A percentile compares a stretch with the other conserved stretches of the same genome.
These are phyloP conservation scores for Machimus atricapillus DNA, from an alignment of 2,888 invertebrate genomes.

Conservation along the genomic window DNA sequence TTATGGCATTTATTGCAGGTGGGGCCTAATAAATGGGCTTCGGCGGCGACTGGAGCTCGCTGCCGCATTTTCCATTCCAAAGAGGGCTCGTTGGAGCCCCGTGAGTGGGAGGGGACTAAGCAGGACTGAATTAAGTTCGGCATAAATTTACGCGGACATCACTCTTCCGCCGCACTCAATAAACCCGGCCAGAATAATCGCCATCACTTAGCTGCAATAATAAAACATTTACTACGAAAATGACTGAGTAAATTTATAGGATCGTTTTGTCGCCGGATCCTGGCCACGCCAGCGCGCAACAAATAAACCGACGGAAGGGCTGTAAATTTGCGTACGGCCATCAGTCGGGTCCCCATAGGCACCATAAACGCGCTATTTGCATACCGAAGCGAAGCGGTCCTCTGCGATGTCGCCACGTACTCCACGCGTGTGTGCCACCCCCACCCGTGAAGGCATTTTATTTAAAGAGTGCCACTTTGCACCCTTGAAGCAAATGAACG, in stretches of 20 bases:
- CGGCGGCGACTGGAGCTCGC: neutral
- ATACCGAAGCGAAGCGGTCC: neutral
- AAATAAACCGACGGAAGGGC: neutral
- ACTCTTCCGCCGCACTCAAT: neutral
- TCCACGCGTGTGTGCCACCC: conserved; percentile 1
- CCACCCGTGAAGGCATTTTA: neutral
- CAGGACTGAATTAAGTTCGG: neutral
- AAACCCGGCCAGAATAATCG: conserved; percentile 8
- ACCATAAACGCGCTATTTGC: conserved; percentile 5
- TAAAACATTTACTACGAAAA: conserved; percentile 13
- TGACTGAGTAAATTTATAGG: conserved; percentile 27
- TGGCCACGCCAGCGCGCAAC: neutral
- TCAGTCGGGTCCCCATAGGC: conserved; percentile 7
- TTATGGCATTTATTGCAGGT: conserved; percentile 14
- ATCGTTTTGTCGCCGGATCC: neutral
- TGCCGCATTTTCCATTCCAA: neutral
- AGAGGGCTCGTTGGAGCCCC: neutral
- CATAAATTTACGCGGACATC: neutral
- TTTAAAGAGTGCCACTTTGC: conserved; percentile 28
- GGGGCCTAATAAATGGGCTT: neutral
- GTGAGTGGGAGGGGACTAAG: neutral
- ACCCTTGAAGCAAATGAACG: conserved; percentile 20
- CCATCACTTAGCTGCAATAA: conserved; percentile 24
- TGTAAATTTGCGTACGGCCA: conserved; percentile 30
- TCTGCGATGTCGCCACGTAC: neutral